Conservation (phyloP, 1,140 invertebrate genomes). For the Magallana angulata region DNA sequence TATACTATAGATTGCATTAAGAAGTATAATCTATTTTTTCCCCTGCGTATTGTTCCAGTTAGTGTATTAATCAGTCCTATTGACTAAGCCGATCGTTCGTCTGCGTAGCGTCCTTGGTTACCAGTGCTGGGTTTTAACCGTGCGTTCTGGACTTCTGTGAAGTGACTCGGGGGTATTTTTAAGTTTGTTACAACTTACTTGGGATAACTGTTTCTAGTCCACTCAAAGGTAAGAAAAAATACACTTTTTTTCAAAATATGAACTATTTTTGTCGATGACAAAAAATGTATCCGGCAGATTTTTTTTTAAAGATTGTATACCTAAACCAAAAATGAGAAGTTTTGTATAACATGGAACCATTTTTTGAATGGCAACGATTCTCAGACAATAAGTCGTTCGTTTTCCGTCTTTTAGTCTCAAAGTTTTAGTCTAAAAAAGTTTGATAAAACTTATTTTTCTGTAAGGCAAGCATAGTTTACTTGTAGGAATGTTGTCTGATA, state of each 20-base stretch:
- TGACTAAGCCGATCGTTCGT: slow-evolving; percentile 41
- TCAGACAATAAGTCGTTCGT: too few species aligned
- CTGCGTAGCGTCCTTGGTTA: slow-evolving; percentile 40
- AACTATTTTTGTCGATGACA: too few species aligned
- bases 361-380: too few species aligned
- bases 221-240: slow-evolving; percentile 14
- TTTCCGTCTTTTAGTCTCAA: too few species aligned
- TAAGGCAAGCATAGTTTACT: background rate
- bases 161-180: background rate
- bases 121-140: slow-evolving; percentile 13
- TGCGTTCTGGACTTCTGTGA: slow-evolving; percentile 15
- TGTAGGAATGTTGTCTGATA: slow-evolving; percentile 1
- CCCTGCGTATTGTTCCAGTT: slow-evolving; percentile 27
- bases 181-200: background rate
- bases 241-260: background rate
- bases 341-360: too few species aligned
- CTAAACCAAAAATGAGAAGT: too few species aligned
- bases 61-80: slow-evolving; percentile 44
- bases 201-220: background rate
- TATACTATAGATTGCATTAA: slow-evolving; percentile 30
- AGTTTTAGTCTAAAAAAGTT: too few species aligned
- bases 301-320: too few species aligned
- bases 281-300: too few species aligned
- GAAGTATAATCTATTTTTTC: slow-evolving; percentile 36
- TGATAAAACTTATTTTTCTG: too few species aligned